phyloP scores from a whole-genome alignment of 2,888 invertebrate genomes.

The Tanypteryx hageni region DNA sequence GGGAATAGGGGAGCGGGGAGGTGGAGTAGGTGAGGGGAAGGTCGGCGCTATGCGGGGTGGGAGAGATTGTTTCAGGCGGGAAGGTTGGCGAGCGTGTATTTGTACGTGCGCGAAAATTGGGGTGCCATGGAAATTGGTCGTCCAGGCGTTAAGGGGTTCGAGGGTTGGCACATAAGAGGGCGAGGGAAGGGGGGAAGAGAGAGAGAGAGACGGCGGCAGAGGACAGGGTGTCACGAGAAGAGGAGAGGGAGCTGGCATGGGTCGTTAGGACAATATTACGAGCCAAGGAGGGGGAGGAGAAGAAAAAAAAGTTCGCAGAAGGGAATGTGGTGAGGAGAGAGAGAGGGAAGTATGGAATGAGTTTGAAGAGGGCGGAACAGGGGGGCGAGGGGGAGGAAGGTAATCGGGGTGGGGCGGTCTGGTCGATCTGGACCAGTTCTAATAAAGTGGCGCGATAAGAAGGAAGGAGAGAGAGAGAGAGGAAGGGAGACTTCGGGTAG shows the following conservation, averaged over 20 bases:
- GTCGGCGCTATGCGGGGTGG: neutral
- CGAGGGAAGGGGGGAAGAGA: too few species aligned
- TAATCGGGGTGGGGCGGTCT: neutral
- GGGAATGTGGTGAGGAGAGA: neutral
- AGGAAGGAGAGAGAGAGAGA: neutral
- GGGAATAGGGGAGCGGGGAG: neutral
- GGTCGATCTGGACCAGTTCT: slow-evolving; percentile 3
- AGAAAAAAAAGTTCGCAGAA: neutral
- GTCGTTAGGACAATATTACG: neutral
- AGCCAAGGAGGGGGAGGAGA: neutral
- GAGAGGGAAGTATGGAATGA: neutral
- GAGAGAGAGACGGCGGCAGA: too few species aligned
- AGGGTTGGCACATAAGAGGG: slow-evolving; percentile 17
- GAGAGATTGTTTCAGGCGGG: neutral
- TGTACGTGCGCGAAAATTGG: slow-evolving; percentile 38
- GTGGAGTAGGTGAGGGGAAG: neutral
- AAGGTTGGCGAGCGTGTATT: neutral
- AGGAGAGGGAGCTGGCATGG: neutral
- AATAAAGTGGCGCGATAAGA: neutral
- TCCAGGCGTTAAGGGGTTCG: slow-evolving; percentile 41
- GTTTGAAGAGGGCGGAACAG: neutral
- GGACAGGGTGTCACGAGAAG: neutral
- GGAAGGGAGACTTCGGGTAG: neutral
- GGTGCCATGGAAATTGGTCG: slow-evolving; percentile 55
- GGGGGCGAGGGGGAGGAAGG: neutral